A percentile compares a stretch with the other conserved stretches of the same genome.
Evolutionary conservation across 2,797 vertebrate species (phyloP).

Genomic region (Alouatta caraya): DNA sequence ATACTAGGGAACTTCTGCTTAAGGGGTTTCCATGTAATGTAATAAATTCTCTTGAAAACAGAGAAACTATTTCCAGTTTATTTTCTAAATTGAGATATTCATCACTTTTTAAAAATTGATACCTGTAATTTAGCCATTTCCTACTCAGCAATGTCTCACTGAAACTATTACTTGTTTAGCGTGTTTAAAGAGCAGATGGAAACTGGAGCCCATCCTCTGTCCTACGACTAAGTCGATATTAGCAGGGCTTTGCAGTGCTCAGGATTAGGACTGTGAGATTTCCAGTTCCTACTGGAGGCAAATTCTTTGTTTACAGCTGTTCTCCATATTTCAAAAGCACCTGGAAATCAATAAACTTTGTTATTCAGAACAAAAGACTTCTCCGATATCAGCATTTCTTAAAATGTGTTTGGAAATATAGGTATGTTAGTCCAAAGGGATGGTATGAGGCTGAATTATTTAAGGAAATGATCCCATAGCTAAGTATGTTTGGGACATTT

Average conservation of each 20-base stretch:
- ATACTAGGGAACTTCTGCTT: background rate
- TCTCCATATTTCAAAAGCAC: background rate
- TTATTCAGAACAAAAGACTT: background rate
- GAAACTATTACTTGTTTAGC: background rate
- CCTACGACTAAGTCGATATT: background rate
- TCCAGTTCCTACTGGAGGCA: background rate
- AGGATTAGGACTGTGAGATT: background rate
- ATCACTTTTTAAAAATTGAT: background rate
- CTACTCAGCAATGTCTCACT: background rate
- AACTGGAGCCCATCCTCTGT: background rate
- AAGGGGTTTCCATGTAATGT: background rate
- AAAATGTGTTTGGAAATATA: conserved; percentile 49
- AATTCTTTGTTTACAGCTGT: background rate
- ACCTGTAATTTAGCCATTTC: background rate
- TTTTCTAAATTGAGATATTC: background rate
- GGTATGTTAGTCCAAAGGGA: background rate
- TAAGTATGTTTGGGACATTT: background rate
- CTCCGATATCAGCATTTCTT: background rate
- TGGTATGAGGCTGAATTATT: background rate
- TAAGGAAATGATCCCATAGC: background rate
- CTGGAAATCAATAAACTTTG: background rate
- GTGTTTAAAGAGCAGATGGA: background rate
- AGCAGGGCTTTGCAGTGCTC: background rate
- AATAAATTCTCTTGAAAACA: conserved; percentile 35
- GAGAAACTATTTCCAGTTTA: background rate